Percentiles rank a stretch among this genome's conserved stretches.
Conservation (phyloP, 2,888 invertebrate genomes). For the Alcis repandata region DNA sequence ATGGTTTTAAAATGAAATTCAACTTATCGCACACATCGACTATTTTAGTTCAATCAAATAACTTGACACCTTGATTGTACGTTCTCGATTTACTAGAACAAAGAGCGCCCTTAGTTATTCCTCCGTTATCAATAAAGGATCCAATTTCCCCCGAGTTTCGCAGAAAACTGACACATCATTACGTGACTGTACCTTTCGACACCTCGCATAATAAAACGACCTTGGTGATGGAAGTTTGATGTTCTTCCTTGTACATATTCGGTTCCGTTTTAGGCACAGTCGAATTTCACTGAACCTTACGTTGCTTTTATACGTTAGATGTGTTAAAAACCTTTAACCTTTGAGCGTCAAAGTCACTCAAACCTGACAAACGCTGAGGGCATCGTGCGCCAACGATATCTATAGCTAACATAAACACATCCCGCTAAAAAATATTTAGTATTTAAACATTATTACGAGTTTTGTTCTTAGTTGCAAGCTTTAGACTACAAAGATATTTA, state of each 20-base stretch:
- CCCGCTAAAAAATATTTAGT: too few relatives aligned
- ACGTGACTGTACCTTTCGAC: conserved; percentile 75
- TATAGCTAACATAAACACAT: too few relatives aligned
- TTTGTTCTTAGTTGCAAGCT: too few relatives aligned
- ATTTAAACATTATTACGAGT: too few relatives aligned
- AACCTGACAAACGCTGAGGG: too few relatives aligned
- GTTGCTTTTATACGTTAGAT: not conserved
- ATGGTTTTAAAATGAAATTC: too few relatives aligned
- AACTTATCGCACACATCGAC: not conserved
- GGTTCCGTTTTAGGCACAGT: not conserved
- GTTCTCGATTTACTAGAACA: conserved; percentile 35
- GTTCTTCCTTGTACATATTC: conserved; percentile 7
- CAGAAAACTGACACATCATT: conserved; percentile 76
- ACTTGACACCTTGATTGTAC: not conserved
- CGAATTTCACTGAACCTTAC: not conserved
- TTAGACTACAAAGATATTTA: too few relatives aligned
- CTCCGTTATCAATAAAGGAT: conserved; percentile 71
- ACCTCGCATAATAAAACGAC: conserved; percentile 53
- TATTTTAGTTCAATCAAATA: not conserved
- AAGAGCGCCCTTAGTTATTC: conserved; percentile 55
- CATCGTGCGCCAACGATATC: too few relatives aligned
- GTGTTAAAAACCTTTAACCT: not conserved
- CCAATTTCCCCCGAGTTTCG: conserved; percentile 66
- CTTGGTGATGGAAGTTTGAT: conserved; percentile 13
- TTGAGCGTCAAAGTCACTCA: too few relatives aligned